These are phyloP conservation scores for Saguinus midas DNA, from an alignment of 2,113 vertebrate species.

Conservation along the genomic window DNA sequence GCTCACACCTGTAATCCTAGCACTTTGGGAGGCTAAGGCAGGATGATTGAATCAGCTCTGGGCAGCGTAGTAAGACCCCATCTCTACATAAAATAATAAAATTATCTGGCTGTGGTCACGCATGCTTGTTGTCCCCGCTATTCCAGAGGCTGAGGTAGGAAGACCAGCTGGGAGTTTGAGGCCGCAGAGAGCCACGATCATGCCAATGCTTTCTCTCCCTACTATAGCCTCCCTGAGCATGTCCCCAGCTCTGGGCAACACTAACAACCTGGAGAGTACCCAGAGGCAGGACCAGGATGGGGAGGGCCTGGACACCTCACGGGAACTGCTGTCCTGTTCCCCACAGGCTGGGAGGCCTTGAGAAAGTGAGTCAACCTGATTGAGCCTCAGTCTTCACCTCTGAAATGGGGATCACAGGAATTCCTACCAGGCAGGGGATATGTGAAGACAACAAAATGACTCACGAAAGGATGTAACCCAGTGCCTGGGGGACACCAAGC, in stretches of 20 bases:
- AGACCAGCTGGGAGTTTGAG: not conserved
- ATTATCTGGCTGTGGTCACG: not conserved
- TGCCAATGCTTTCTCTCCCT: not conserved
- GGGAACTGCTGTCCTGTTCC: not conserved
- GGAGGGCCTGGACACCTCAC: not conserved
- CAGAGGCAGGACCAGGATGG: not conserved
- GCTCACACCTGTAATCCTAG: not conserved
- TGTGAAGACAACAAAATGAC: not conserved
- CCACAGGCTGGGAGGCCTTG: not conserved
- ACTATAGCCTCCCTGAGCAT: not conserved
- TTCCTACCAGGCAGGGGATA: not conserved
- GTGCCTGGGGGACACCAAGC: not conserved
- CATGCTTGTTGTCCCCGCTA: not conserved
- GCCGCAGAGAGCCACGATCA: not conserved
- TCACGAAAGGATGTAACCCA: not conserved
- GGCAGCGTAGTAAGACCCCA: no score
- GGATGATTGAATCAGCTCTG: no score
- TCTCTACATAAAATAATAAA: no score
- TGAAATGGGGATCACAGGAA: not conserved
- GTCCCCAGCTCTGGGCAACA: not conserved
- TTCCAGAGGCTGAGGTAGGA: not conserved
- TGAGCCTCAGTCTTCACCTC: not conserved
- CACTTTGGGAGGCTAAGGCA: not conserved
- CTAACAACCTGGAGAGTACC: not conserved
- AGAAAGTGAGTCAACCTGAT: not conserved